Percentiles rank a stretch among this genome's conserved stretches.
Conservation (phyloP, 2,888 invertebrate genomes). For the Meliscaeva auricollis region DNA sequence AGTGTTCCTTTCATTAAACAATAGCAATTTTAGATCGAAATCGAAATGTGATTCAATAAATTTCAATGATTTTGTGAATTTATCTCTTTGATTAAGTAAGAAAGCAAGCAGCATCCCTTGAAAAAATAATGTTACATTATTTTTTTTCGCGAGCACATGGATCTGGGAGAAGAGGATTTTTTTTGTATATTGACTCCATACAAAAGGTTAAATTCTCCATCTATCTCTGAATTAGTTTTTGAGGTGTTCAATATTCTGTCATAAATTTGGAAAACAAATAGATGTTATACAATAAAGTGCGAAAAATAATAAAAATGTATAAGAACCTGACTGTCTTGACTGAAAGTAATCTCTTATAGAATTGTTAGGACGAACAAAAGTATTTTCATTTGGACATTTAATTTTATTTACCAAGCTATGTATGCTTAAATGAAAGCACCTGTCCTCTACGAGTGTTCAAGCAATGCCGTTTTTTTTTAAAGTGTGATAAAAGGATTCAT, state of each 20-base stretch:
- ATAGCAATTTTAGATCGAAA: conserved; percentile 70
- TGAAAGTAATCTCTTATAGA: no score
- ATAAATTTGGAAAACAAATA: not conserved
- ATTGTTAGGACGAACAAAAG: no score
- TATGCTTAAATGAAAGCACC: no score
- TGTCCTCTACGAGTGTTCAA: no score
- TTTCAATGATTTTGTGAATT: conserved; percentile 73
- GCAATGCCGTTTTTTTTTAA: no score
- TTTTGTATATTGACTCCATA: not conserved
- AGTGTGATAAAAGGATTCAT: no score
- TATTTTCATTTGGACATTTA: no score
- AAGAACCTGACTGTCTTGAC: no score
- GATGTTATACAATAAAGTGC: no score
- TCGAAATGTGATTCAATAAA: conserved; percentile 75
- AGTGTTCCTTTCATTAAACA: conserved; percentile 68
- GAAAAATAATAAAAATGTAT: not conserved
- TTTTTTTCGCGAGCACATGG: conserved; percentile 17
- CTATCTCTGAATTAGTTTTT: conserved; percentile 3
- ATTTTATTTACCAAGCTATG: no score
- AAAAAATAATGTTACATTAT: conserved; percentile 2
- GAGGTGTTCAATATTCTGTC: not conserved
- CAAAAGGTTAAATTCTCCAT: conserved; percentile 3
- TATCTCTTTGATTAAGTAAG: conserved; percentile 73
- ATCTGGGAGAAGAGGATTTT: not conserved
- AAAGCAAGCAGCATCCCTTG: conserved; percentile 27